Base-by-base conservation (phyloP, 1,140 invertebrate species). In the Eubasilissa regina region DNA sequence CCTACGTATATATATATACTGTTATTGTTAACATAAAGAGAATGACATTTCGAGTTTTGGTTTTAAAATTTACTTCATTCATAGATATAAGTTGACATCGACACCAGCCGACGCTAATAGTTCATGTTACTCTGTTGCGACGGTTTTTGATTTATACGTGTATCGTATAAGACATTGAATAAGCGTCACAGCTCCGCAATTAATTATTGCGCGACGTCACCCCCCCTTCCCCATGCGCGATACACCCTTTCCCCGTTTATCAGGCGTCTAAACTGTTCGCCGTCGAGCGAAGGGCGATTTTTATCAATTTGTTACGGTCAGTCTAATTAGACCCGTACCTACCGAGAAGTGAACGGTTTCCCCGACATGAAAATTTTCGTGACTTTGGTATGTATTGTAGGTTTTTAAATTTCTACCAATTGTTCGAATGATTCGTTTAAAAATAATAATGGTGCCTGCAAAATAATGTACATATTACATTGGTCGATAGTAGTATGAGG, bases 91-190 rank as follows among this genome's bases (percentile, higher is more conserved):
- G 25, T 35, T 35, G 25, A 35, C 25, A 3, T 17, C n/a, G 53
- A 56, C 53, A 17, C 0, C 8, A 56, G 9, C 7, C 53, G n/a
- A 17, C 53, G 53, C 8, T 17, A 19, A 19, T 19, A 56, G 53
- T 56, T 56, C 15, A 56, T 56, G 19, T 56, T 17, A 56, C 53
- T 17, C 11, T 12, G 53, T 19, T n/a, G 53, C 19, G 53, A 19
- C 53, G 53, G n/a, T 8, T 15, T n/a, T 25, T 45, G 60, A 64
- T 64, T 43, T 64, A 64, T 35, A 35, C 25, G 21, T 35, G 60
- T n/a, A 64, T 64, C 43, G 60, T 15, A 70, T 45, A 48, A 51
- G 66, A 70, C 66, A 70, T 48, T 73, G 70, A 73, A 43, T 17
- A 35, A 73, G 48, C 13, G n/a, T 48, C 17, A n/a, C 55, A 15